Evolutionary conservation across 2,888 invertebrate genomes (phyloP), one percentile per base, ranked within the genome.

Genomic region (Aradus depressus): DNA sequence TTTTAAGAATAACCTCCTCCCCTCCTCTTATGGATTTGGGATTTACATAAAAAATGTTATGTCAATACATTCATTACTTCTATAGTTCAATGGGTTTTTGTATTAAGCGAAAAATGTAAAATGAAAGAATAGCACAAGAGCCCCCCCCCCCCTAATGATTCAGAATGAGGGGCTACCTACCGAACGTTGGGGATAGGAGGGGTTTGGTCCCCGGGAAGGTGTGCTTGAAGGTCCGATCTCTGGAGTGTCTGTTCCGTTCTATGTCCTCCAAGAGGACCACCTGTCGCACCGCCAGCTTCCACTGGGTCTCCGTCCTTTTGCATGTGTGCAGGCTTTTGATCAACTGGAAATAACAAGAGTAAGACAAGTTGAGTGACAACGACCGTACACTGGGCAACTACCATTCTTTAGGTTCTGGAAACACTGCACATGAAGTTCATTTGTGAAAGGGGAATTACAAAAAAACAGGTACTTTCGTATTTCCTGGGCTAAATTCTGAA

Each of bases 281-380:
- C 53, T 80, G 76, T 60, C 84, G 79, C 50, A 95, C 78, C 66
- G 92, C 78, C 58, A 88, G 75, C 57, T 80, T 80, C 92, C 92
- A 98, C 65, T 96, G 89, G 0, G 92, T 91, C 67, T 93, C 91
- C 3, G 93, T 92, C 56, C 95, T 79, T 67, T 89, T 87, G 38
- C 90, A 75, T n/a, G 86, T 86, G 70, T 95, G 93, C 22, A 93
- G 72, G 0, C 90, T 83, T 72, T 88, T 88, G 55, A 92, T 90
- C 2, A 83, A 79, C 81, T 82, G 62, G 28, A 65, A 64, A 45
- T 10, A 55, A 22, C 25, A 48, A 23, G 34, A 48, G 8, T 4
- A 31, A 41, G 26, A 41, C n/a, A 10, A 8, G n/a, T 28, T 28
- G 8, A 28, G n/a, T 28, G n/a, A 28, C n/a, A 28, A n/a, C n/a